Base-by-base conservation (phyloP, 2,113 vertebrate genomes). In the Ciconia maguari region DNA sequence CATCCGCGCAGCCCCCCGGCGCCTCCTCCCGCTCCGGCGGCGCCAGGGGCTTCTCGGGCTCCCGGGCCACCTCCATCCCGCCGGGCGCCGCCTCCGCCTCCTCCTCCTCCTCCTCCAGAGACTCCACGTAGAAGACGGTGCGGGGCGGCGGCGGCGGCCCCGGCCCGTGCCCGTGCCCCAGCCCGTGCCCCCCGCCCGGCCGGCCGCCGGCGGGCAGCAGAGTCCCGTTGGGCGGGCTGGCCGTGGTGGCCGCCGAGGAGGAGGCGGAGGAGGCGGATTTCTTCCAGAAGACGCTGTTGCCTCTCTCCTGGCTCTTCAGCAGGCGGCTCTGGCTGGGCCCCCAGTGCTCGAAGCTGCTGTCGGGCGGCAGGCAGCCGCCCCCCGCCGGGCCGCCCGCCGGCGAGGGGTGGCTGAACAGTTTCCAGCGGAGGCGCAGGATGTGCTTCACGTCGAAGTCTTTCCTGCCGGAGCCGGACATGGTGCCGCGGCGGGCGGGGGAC, bases 371-470 rank as follows among this genome's bases (percentile, higher is more conserved):
- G 88, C 97, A 98, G 65, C 97, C 89, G 68, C 97, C 97, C 75
- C 96, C 97, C 55, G 96, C 96, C 41, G 97, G 90, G 74, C 96
- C 93, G 41, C 97, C 87, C 1, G 95, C 75, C 80, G 98, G 83
- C 15, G 98, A 97, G 7, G 98, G 98, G 97, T 98, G 98, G 83
- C 98, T 98, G 97, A 98, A 98, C 94, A 98, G 98, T 98, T 98
- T 98, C 98, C 98, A 98, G 95, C 98, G 98, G 90, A 98, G 98
- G 86, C 98, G 94, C 87, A 98, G 96, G 85, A 98, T 98, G 91
- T 98, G 98, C 90, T 98, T 98, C 95, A 98, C 98, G 96, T 98
- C 98, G 92, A 98, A 98, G 95, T 98, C 98, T 96, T 98, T 98
- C 95, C 98, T 87, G 86, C 98, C 96, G 6, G 98, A 98, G 87